Conservation (phyloP, 2,888 invertebrate species). For the Spisula subtruncata region DNA sequence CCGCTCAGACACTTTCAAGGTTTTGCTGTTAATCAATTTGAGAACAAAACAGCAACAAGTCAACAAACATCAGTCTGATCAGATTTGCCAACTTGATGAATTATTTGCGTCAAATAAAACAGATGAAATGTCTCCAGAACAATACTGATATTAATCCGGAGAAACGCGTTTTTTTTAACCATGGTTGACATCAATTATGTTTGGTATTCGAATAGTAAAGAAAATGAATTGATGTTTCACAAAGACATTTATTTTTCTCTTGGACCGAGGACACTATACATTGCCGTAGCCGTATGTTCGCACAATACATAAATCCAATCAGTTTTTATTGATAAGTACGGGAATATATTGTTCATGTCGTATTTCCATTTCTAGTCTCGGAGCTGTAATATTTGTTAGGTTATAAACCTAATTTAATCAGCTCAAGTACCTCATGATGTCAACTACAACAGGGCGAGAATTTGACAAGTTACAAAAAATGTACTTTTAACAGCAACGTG, state of each 20-base stretch:
- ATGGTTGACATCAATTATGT: not conserved
- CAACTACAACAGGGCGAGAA: not conserved
- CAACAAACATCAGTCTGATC: slow-evolving; percentile 11
- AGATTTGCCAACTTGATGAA: not conserved
- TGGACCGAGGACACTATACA: not conserved
- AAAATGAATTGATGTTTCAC: not conserved
- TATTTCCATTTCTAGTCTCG: slow-evolving; percentile 17
- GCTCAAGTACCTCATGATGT: slow-evolving; percentile 9
- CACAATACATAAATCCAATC: slow-evolving; percentile 26
- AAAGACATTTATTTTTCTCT: not conserved
- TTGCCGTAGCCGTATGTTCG: not conserved
- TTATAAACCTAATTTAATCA: too few species aligned
- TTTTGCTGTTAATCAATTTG: not conserved
- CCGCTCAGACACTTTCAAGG: too few species aligned
- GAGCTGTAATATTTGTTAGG: too few species aligned
- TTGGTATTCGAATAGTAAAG: not conserved
- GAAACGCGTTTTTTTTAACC: not conserved
- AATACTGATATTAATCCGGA: not conserved
- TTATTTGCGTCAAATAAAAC: not conserved
- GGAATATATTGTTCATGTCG: not conserved
- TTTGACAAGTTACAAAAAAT: not conserved
- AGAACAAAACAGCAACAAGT: not conserved
- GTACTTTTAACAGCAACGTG: too few species aligned
- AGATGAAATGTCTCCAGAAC: not conserved
- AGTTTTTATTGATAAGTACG: slow-evolving; percentile 19